Conservation (phyloP, 2,888 invertebrate species). For the Acronicta aceris region DNA sequence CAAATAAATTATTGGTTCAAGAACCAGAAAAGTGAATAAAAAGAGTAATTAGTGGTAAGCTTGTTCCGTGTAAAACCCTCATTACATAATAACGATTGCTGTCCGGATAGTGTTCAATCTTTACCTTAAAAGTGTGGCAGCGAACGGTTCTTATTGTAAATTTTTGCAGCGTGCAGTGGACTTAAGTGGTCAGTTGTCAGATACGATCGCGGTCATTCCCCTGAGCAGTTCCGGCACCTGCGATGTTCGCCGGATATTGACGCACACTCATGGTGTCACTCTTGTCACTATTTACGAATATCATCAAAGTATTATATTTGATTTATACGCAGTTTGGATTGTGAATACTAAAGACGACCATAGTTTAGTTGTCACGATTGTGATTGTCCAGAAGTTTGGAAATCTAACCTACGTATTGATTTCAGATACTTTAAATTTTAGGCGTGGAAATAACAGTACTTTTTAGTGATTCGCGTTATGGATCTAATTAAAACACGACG, state of each 20-base stretch:
- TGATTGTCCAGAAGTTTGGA: not conserved
- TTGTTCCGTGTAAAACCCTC: no score
- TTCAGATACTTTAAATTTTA: no score
- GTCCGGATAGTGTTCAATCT: constrained; percentile 10
- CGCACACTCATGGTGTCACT: constrained; percentile 59
- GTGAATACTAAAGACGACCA: not conserved
- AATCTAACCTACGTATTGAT: not conserved
- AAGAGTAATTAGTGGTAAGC: no score
- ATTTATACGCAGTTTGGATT: constrained; percentile 3
- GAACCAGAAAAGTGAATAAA: no score
- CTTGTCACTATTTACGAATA: constrained; percentile 46
- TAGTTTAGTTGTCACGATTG: not conserved
- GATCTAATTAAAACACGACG: no score
- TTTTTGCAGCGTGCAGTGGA: constrained; percentile 65
- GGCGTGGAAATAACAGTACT: no score
- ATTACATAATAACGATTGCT: not conserved
- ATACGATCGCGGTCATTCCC: constrained; percentile 71
- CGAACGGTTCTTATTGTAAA: constrained; percentile 57
- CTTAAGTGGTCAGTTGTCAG: constrained; percentile 59
- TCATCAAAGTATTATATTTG: constrained; percentile 20
- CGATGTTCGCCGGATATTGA: constrained; percentile 69
- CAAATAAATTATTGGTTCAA: no score
- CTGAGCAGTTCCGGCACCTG: constrained; percentile 71
- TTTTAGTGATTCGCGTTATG: no score
- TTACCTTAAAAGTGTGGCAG: constrained; percentile 27